A percentile compares a stretch with the other conserved stretches of the same genome.
Evolutionary conservation across 2,113 vertebrate species (phyloP).

Genomic region (Ictidomys tridecemlineatus): DNA sequence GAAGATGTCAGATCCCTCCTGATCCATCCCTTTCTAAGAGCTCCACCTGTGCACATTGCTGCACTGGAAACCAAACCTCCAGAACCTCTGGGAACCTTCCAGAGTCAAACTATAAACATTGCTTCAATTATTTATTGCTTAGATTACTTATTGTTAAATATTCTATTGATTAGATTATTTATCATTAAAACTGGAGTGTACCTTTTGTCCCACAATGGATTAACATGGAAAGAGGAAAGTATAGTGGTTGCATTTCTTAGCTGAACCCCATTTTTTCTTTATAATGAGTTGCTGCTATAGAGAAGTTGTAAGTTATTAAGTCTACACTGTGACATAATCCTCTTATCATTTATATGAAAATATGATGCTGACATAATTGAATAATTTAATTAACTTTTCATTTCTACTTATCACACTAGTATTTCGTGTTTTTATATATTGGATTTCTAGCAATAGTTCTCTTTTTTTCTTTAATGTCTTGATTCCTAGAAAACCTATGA

Average conservation of each 20-base stretch:
- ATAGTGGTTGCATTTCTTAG: neutral
- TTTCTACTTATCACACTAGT: neutral
- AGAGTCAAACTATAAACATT: too few species aligned
- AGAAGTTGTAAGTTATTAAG: neutral
- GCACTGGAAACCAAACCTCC: too few species aligned
- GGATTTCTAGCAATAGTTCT: neutral
- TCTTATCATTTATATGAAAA: conserved; percentile 11
- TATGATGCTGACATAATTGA: neutral
- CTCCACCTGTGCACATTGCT: too few species aligned
- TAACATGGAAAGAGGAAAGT: neutral
- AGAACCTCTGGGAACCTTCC: too few species aligned
- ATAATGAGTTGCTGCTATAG: neutral
- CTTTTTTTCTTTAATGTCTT: neutral
- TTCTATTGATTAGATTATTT: neutral
- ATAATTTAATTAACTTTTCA: neutral
- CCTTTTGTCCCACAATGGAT: neutral
- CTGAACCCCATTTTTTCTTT: neutral
- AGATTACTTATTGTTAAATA: neutral
- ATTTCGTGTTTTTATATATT: neutral
- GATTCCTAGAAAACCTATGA: neutral
- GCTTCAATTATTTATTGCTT: neutral
- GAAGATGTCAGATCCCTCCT: too few species aligned
- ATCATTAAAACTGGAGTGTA: neutral
- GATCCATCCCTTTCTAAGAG: too few species aligned
- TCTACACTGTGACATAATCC: neutral